A percentile compares a stretch with the other conserved stretches of the same genome.
These are phyloP conservation scores for Epicampocera succincta DNA, from an alignment of 2,888 invertebrate genomes.

Conservation along the genomic window DNA sequence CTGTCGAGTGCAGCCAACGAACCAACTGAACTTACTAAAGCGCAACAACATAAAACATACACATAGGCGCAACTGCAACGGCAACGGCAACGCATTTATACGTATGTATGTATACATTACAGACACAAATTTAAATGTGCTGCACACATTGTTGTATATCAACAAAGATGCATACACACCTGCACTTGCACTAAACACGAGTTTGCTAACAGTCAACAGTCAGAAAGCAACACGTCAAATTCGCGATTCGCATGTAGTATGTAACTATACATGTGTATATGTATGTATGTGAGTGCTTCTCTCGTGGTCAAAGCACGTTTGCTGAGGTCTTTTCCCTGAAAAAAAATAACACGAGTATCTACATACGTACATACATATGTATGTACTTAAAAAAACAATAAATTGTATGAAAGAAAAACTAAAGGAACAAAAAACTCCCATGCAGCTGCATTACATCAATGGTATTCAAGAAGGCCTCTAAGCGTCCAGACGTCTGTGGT, in stretches of 20 bases:
- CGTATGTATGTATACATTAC: conserved; percentile 53
- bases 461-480: conserved; percentile 58
- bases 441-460: conserved; percentile 64
- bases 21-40: conserved; percentile 36
- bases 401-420: conserved; percentile 27
- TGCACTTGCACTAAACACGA: conserved; percentile 6
- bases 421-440: conserved; percentile 40
- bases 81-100: conserved; percentile 42
- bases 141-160: conserved; percentile 51
- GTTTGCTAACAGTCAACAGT: neutral
- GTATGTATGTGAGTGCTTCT: conserved; percentile 34
- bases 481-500: conserved; percentile 65
- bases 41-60: conserved; percentile 34
- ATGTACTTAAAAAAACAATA: conserved; percentile 33
- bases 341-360: conserved; percentile 28
- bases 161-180: conserved; percentile 1
- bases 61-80: conserved; percentile 6
- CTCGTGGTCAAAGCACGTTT: conserved; percentile 62
- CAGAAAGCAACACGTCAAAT: conserved; percentile 36
- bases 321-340: conserved; percentile 37
- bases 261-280: too few relatives aligned
- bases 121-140: conserved; percentile 50
- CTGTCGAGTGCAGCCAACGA: conserved; percentile 51
- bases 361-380: conserved; percentile 8
- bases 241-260: neutral